Evolutionary conservation across 2,888 invertebrate species (phyloP).

Genomic region (Hyposoter didymator): DNA sequence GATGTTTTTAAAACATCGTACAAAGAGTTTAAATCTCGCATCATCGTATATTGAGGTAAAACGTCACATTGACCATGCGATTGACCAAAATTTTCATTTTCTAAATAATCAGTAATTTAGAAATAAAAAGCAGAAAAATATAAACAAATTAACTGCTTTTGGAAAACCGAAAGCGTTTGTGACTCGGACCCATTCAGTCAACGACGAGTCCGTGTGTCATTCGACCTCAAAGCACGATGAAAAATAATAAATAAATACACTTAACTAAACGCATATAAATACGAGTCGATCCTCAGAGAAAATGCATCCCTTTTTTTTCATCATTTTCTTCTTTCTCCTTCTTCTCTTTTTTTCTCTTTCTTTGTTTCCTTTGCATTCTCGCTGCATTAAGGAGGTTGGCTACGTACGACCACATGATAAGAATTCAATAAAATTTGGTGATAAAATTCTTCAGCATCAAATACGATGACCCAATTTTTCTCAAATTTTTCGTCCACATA

Average conservation of each 20-base stretch:
- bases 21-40: constrained; percentile 23
- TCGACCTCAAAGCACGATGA: constrained; percentile 71
- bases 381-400: too few relatives aligned
- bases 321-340: constrained; percentile 9
- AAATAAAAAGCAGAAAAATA: too few relatives aligned
- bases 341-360: not conserved
- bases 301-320: constrained; percentile 38
- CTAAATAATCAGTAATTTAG: not conserved
- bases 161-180: not conserved
- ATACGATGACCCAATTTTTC: too few relatives aligned
- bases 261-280: constrained; percentile 73
- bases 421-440: too few relatives aligned
- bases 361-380: not conserved
- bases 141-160: not conserved
- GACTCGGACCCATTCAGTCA: not conserved
- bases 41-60: constrained; percentile 25
- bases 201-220: not conserved
- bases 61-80: not conserved
- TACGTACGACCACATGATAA: too few relatives aligned
- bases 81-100: not conserved
- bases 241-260: constrained; percentile 81
- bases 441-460: too few relatives aligned
- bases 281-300: constrained; percentile 55
- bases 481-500: too few relatives aligned
- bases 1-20: not conserved